Evolutionary conservation across 2,113 vertebrate species (phyloP), one percentile per base, ranked within the genome.

Genomic region (Meleagris gallopavo): DNA sequence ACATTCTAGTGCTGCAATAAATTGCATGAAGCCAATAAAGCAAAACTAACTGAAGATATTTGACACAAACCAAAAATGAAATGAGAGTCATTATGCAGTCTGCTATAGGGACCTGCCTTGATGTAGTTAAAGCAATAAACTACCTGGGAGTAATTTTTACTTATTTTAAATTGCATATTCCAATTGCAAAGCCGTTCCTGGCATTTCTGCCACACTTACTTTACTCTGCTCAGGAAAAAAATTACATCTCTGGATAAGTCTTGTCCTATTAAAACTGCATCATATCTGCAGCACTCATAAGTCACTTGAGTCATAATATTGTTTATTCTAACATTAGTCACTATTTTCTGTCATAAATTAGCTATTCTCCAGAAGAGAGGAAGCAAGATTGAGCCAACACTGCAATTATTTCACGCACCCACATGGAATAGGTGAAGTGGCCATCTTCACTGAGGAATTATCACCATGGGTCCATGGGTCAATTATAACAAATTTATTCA

Each of bases 1-100:
- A 79, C 93, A 97, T 97, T 97, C 96, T 95, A 98, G 96, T 97
- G 95, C 96, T 58, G 93, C 95, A 96, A 96, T 98, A 98, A 97
- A 98, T 97, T 97, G 95, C 96, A 86, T 69, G 95, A 96, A 97
- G 93, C 97, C 97, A 97, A 98, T 98, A 98, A 98, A 97, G 97
- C 97, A 97, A 98, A 97, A 97, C 97, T 98, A 97, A 98, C 97
- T 94, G 97, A 97, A 98, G 97, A 96, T 97, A 97, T 97, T 97
- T 98, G 98, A 97, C 97, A 98, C 96, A 97, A 97, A 97, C 97
- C 97, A 97, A 97, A 98, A 98, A 97, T 94, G 96, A 97, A 97
- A 97, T 94, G 97, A 97, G 95, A 96, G 90, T 96, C 96, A 96
- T 97, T 97, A 98, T 72, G 71, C 94, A 94, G 97, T 93, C 97